Conservation (phyloP, 2,888 invertebrate genomes). For the Peribatodes rhomboidaria region DNA sequence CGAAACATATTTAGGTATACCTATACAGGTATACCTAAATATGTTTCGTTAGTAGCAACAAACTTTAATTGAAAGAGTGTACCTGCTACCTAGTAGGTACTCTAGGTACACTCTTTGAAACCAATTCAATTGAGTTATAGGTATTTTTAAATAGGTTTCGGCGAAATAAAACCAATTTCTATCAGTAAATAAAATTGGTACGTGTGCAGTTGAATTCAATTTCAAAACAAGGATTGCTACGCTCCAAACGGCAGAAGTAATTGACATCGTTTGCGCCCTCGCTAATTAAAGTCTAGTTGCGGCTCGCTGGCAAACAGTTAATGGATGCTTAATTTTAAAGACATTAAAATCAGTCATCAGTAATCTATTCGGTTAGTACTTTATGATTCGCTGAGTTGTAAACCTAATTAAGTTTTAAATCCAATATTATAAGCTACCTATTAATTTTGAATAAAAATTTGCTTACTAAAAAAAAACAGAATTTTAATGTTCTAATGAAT, state of each 20-base stretch:
- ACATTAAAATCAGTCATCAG: constrained; percentile 9
- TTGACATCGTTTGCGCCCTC: constrained; percentile 52
- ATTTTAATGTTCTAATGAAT: too few species aligned
- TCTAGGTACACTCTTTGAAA: too few species aligned
- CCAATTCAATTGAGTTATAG: too few species aligned
- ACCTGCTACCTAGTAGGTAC: too few species aligned
- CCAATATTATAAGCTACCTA: too few species aligned
- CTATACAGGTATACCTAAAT: too few species aligned
- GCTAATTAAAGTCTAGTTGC: constrained; percentile 50
- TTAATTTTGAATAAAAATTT: too few species aligned
- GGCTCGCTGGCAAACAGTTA: constrained; percentile 50
- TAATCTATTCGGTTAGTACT: background rate
- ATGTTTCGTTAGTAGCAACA: too few species aligned
- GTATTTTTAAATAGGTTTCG: too few species aligned
- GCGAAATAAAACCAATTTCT: background rate
- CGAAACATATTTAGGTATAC: too few species aligned
- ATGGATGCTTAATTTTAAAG: constrained; percentile 37
- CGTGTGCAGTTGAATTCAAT: constrained; percentile 18
- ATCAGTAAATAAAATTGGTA: background rate
- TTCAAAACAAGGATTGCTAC: constrained; percentile 15
- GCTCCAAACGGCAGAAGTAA: constrained; percentile 47
- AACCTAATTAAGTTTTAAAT: background rate
- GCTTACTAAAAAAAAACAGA: too few species aligned
- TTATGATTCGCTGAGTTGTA: background rate
- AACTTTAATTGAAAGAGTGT: too few species aligned